phyloP scores from a whole-genome alignment of 2,797 vertebrate species.

The Cryptoprocta ferox region DNA sequence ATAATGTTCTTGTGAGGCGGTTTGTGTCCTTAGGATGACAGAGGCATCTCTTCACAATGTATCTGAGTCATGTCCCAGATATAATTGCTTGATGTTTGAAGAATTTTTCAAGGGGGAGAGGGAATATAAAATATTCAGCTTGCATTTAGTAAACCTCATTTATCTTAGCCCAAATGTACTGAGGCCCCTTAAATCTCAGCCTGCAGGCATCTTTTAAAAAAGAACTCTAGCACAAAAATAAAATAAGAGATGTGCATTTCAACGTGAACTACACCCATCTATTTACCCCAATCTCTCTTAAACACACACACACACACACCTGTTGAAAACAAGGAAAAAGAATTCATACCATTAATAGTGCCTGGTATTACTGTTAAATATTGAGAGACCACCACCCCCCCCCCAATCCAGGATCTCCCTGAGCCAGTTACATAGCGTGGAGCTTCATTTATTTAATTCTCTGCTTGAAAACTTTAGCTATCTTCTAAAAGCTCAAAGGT shows the following conservation, averaged over 20 bases:
- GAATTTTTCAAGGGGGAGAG: neutral
- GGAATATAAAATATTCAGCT: constrained; percentile 45
- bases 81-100: constrained; percentile 41
- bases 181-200: constrained; percentile 43
- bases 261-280: constrained; percentile 25
- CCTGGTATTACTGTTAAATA: neutral
- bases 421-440: neutral
- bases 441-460: constrained; percentile 40
- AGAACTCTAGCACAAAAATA: constrained; percentile 55
- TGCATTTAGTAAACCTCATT: constrained; percentile 44
- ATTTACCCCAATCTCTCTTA: neutral
- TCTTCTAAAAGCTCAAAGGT: constrained; percentile 43
- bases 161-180: constrained; percentile 44
- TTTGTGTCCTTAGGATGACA: constrained; percentile 68
- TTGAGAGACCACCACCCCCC: neutral
- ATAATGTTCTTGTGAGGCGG: constrained; percentile 25
- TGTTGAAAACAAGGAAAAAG: constrained; percentile 45
- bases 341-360: neutral
- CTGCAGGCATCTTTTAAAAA: constrained; percentile 46
- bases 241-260: constrained; percentile 49
- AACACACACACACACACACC: neutral
- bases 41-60: constrained; percentile 54
- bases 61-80: constrained; percentile 30
- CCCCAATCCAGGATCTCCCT: neutral
- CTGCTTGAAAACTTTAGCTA: constrained; percentile 40